Conservation (phyloP, 2,113 vertebrate species). For the Sylvietta virens region DNA sequence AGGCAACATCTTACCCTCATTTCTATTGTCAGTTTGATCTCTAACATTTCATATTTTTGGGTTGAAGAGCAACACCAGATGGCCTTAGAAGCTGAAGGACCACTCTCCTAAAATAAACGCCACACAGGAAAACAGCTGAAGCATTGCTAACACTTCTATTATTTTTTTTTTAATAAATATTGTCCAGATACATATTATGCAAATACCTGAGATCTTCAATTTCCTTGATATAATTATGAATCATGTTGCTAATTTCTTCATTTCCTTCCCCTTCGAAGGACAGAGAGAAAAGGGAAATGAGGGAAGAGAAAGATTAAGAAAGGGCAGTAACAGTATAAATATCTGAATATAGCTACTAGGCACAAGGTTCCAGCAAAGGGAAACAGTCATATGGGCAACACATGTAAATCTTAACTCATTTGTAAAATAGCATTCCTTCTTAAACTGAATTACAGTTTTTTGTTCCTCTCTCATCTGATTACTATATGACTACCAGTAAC, state of each 20-base stretch:
- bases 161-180: background rate
- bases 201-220: slow-evolving; percentile 96
- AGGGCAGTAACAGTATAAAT: background rate
- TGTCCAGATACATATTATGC: background rate
- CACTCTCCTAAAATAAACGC: background rate
- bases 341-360: background rate
- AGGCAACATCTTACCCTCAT: background rate
- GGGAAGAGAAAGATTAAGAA: background rate
- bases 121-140: background rate
- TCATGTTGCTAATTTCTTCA: slow-evolving; percentile 97
- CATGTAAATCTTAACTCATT: background rate
- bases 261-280: slow-evolving; percentile 87
- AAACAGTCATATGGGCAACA: background rate
- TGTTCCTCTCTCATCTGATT: background rate
- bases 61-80: background rate
- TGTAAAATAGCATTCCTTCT: background rate
- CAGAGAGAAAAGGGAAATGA: background rate
- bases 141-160: background rate
- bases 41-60: background rate
- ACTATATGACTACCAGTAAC: background rate
- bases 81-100: background rate
- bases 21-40: background rate
- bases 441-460: background rate
- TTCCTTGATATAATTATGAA: slow-evolving; percentile 98
- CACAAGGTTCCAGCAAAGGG: background rate